Evolutionary conservation across 92 coral and sea anemone genomes (phyloP).

Genomic region (Epizoanthus ramosus): DNA sequence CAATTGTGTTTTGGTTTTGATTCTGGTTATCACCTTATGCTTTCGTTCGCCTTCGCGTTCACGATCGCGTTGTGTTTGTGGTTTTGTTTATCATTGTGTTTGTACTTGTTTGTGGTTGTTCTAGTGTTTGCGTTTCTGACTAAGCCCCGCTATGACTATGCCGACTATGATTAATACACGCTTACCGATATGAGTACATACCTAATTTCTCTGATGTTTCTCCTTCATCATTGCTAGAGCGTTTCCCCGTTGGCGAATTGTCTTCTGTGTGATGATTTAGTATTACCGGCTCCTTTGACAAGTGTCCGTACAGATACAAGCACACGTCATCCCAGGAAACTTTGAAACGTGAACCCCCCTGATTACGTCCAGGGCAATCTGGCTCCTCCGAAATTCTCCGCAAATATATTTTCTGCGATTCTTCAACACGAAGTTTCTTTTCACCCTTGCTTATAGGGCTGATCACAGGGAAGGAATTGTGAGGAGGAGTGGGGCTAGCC

Average conservation of each 20-base stretch:
- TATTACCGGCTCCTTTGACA: conserved; percentile 53
- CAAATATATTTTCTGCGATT: background rate
- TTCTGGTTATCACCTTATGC: too few relatives aligned
- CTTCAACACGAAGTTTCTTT: background rate
- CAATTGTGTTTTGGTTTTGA: too few relatives aligned
- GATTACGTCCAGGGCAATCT: background rate
- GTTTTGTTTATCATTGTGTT: background rate
- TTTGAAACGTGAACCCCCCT: conserved; percentile 1
- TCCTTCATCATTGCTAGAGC: conserved; percentile 16
- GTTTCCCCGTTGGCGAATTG: background rate
- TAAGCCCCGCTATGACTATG: background rate
- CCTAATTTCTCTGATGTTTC: conserved; percentile 24
- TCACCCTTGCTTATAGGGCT: conserved; percentile 2
- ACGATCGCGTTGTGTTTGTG: too few relatives aligned
- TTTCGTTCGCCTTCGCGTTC: too few relatives aligned
- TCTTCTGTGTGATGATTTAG: conserved; percentile 10
- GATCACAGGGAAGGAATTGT: background rate
- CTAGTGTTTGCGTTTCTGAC: background rate
- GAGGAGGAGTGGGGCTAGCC: conserved; percentile 25
- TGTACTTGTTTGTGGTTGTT: too few relatives aligned
- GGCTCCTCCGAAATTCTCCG: background rate
- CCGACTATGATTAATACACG: background rate
- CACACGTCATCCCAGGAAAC: conserved; percentile 77
- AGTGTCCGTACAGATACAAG: conserved; percentile 75
- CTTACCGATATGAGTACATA: background rate